These are phyloP conservation scores for Diglossa cyanea DNA, from an alignment of 2,797 vertebrate species.

Conservation along the genomic window DNA sequence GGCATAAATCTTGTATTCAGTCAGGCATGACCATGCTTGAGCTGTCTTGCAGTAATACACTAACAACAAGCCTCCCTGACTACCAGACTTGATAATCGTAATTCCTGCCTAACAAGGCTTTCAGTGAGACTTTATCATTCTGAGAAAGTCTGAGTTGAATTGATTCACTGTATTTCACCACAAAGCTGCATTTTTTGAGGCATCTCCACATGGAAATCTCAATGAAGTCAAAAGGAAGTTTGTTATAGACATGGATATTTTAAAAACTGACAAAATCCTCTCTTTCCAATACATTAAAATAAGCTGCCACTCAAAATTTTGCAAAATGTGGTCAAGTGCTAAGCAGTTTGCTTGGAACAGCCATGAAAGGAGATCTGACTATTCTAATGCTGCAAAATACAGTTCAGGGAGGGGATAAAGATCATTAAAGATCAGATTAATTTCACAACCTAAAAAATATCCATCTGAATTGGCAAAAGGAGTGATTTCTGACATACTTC, in stretches of 20 bases:
- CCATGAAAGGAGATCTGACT: neutral
- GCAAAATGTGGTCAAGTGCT: neutral
- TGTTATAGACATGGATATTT: neutral
- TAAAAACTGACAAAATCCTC: neutral
- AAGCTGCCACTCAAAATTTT: neutral
- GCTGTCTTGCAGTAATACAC: neutral
- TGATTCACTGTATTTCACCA: neutral
- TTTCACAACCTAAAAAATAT: neutral
- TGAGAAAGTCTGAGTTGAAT: neutral
- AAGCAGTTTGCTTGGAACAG: neutral
- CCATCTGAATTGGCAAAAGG: neutral
- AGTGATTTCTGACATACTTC: neutral
- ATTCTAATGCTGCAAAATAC: neutral
- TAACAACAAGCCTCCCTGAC: neutral
- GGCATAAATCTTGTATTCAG: neutral
- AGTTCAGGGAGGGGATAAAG: neutral
- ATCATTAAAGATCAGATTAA: neutral
- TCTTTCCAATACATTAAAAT: neutral
- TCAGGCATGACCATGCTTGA: slow-evolving; percentile 1
- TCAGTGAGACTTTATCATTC: neutral
- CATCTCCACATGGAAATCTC: neutral
- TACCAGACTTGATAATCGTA: neutral
- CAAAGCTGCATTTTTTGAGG: neutral
- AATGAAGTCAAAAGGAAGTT: neutral
- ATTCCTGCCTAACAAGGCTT: slow-evolving; percentile 14